Percentiles rank a stretch among this genome's conserved stretches.
Conservation (phyloP, 2,888 invertebrate species). For the Nymphalis urticae region DNA sequence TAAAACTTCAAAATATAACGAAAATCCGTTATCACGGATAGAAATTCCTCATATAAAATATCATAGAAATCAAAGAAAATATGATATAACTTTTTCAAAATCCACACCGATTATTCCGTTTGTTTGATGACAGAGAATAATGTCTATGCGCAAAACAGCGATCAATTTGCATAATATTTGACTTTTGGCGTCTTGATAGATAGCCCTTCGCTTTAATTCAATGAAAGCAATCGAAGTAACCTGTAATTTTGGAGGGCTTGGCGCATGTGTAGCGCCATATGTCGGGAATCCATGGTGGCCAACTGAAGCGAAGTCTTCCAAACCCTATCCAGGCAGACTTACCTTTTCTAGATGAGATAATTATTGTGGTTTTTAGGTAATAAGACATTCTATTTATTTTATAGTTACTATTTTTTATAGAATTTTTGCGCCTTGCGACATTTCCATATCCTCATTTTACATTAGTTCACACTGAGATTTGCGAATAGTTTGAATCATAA, state of each 20-base stretch:
- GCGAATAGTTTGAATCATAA: no score
- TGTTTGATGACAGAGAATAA: constrained; percentile 4
- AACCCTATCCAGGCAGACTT: constrained; percentile 49
- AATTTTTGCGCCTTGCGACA: no score
- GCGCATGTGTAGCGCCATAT: constrained; percentile 71
- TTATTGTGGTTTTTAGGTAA: background rate
- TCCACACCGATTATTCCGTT: background rate
- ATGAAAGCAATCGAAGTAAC: constrained; percentile 71
- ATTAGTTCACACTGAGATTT: no score
- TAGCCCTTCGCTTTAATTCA: constrained; percentile 62
- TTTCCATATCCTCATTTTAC: no score
- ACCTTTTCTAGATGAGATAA: constrained; percentile 33
- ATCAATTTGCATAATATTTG: constrained; percentile 38
- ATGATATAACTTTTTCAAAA: background rate
- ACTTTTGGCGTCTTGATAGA: constrained; percentile 39
- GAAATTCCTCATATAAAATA: no score
- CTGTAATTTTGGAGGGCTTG: constrained; percentile 70
- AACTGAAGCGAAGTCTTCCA: constrained; percentile 52
- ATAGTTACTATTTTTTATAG: background rate
- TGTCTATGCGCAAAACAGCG: constrained; percentile 10
- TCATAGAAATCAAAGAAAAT: no score
- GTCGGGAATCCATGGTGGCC: constrained; percentile 58
- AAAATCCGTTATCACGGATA: background rate
- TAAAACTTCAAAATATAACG: background rate
- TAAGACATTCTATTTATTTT: no score